A percentile compares a stretch with the other conserved stretches of the same genome.
These are phyloP conservation scores for Tylochromis polylepis DNA, from an alignment of 2,113 vertebrate species.

Conservation along the genomic window DNA sequence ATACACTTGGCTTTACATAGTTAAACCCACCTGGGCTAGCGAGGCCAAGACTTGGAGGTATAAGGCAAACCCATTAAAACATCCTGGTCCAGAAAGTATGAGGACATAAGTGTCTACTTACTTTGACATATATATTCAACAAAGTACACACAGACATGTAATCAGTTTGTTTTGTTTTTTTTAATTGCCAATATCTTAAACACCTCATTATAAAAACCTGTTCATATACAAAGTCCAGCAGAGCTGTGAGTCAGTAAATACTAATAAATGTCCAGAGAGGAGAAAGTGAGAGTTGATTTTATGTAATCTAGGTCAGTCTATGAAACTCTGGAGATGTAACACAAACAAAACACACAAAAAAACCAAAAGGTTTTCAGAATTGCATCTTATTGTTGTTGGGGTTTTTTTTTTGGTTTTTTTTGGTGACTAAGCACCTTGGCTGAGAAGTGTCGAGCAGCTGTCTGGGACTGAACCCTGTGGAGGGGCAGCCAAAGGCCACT, in stretches of 20 bases:
- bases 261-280: constrained; percentile 28
- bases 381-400: not conserved
- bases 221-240: constrained; percentile 54
- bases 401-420: not conserved
- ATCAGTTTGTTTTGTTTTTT: constrained; percentile 57
- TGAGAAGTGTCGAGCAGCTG: not conserved
- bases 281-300: not conserved
- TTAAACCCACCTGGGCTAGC: not conserved
- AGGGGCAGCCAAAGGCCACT: constrained; percentile 23
- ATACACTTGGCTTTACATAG: not conserved
- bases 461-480: not conserved
- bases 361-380: not conserved
- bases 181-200: constrained; percentile 61
- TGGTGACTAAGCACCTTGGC: not conserved
- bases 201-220: constrained; percentile 66
- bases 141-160: not conserved
- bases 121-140: not conserved
- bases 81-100: not conserved
- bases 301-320: not conserved
- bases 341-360: not conserved
- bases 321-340: not conserved
- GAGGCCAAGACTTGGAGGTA: not conserved
- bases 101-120: not conserved
- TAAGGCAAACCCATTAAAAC: not conserved
- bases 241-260: constrained; percentile 23